Percentiles rank a stretch among this genome's conserved stretches.
Conservation (phyloP, 1,140 invertebrate species). For the Drosophila rhopaloa region DNA sequence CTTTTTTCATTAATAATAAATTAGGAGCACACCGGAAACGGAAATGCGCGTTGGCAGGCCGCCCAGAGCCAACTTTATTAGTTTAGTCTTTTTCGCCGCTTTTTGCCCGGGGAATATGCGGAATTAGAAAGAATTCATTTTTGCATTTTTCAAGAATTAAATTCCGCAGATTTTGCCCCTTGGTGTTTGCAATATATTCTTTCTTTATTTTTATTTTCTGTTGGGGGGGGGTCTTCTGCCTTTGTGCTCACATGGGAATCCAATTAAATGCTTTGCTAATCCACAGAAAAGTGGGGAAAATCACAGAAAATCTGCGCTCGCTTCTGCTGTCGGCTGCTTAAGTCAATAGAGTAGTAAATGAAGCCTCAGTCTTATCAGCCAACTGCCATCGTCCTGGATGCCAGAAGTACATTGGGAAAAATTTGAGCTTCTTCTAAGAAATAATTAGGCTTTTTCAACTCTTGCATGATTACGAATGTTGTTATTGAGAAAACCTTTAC, state of each 20-base stretch:
- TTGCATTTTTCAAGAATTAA: slow-evolving; percentile 45
- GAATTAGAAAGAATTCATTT: slow-evolving; percentile 25
- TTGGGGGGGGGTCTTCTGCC: not conserved
- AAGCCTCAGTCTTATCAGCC: slow-evolving; percentile 42
- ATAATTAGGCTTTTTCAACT: too few relatives aligned
- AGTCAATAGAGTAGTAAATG: slow-evolving; percentile 63
- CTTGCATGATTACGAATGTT: too few relatives aligned
- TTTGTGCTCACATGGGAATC: slow-evolving; percentile 41
- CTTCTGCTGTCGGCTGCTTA: slow-evolving; percentile 37
- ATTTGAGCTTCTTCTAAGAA: rapidly evolving
- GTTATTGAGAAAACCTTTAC: too few relatives aligned
- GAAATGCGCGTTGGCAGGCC: slow-evolving; percentile 46
- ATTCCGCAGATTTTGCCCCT: slow-evolving; percentile 21
- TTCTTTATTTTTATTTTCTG: not conserved
- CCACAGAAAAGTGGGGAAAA: slow-evolving; percentile 58
- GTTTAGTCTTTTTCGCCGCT: slow-evolving; percentile 11
- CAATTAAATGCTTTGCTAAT: slow-evolving; percentile 69
- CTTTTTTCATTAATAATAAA: slow-evolving; percentile 51
- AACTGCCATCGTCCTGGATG: slow-evolving; percentile 10
- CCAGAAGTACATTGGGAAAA: slow-evolving; percentile 9
- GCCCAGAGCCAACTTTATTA: slow-evolving; percentile 48
- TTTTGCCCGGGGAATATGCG: slow-evolving; percentile 19
- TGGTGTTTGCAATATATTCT: not conserved
- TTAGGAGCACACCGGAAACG: slow-evolving; percentile 48
- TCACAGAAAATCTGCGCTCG: slow-evolving; percentile 61